These are phyloP conservation scores for Chionomys nivalis DNA, from an alignment of 2,113 vertebrate species.

Conservation along the genomic window DNA sequence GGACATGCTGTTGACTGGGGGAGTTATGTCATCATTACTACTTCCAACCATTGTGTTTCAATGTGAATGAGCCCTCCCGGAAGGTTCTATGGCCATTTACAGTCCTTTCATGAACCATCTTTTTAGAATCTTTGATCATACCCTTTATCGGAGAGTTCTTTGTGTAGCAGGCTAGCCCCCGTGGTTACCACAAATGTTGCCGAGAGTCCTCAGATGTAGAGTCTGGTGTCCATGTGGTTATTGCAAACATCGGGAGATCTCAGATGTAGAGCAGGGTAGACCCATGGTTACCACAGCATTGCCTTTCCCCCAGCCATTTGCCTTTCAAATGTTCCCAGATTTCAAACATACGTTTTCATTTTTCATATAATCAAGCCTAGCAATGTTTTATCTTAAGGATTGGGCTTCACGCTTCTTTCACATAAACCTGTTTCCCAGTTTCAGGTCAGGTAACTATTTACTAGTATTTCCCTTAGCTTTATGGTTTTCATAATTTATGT, in stretches of 20 bases:
- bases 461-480: not conserved
- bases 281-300: too few species aligned
- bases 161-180: not conserved
- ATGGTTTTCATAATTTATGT: not conserved
- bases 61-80: not conserved
- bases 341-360: not conserved
- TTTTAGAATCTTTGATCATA: not conserved
- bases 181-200: not conserved
- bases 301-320: too few species aligned
- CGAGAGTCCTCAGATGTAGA: not conserved
- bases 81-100: not conserved
- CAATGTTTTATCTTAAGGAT: not conserved
- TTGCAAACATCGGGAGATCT: not conserved
- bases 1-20: fast-evolving
- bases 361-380: not conserved
- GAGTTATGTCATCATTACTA: too few species aligned
- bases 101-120: not conserved
- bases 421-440: not conserved
- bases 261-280: not conserved
- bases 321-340: not conserved
- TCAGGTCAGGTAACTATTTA: not conserved
- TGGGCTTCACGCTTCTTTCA: not conserved
- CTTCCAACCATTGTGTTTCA: not conserved
- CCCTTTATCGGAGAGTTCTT: not conserved
- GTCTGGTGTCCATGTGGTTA: not conserved